Evolutionary conservation across 1,140 invertebrate species (phyloP).

Genomic region (Stegodyphus dumicola): DNA sequence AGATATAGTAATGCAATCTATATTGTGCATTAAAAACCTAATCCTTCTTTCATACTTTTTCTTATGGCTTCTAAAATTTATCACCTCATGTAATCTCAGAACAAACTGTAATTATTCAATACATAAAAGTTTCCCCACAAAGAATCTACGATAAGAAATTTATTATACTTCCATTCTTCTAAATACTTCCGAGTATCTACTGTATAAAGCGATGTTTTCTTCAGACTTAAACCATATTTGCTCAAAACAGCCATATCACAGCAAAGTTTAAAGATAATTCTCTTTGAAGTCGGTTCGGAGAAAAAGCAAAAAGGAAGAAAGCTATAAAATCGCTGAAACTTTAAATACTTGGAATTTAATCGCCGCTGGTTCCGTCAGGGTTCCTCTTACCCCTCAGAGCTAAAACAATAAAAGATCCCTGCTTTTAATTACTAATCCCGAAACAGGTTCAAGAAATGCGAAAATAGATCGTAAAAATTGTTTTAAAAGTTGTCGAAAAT

Average conservation of each 20-base stretch:
- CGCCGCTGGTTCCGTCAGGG: constrained; percentile 5
- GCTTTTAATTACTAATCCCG: constrained; percentile 14
- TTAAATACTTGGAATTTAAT: constrained; percentile 26
- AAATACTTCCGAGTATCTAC: too few relatives aligned
- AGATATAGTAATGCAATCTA: too few relatives aligned
- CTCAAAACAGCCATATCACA: neutral
- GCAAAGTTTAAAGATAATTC: neutral
- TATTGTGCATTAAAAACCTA: too few relatives aligned
- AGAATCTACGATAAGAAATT: too few relatives aligned
- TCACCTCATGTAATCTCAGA: too few relatives aligned
- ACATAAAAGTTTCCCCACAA: too few relatives aligned
- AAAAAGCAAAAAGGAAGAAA: neutral
- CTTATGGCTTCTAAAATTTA: too few relatives aligned
- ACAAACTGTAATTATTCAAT: too few relatives aligned
- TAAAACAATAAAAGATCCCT: constrained; percentile 10
- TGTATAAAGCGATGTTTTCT: too few relatives aligned
- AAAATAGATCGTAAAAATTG: constrained; percentile 17
- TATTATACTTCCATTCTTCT: too few relatives aligned
- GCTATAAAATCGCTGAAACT: constrained; percentile 8
- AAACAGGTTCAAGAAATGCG: constrained; percentile 23
- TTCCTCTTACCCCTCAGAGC: neutral
- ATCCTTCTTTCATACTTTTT: too few relatives aligned
- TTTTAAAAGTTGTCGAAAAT: constrained; percentile 13
- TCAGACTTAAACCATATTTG: neutral
- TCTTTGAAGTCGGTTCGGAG: neutral